Evolutionary conservation across 2,888 invertebrate genomes (phyloP).

Genomic region (Platycnemis pennipes): DNA sequence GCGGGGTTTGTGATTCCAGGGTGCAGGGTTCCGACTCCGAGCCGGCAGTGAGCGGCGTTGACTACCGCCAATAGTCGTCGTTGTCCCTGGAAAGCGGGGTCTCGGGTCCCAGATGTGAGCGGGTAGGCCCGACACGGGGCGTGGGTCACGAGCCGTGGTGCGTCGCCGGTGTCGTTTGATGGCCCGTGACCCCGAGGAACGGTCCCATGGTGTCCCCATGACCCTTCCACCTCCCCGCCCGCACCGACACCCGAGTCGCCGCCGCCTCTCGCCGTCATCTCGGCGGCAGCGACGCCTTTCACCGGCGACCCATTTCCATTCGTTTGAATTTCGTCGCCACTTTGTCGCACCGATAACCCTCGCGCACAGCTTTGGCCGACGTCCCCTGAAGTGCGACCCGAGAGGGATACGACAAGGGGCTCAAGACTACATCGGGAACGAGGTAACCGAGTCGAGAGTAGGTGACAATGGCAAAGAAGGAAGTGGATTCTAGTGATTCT

Average conservation of each 20-base stretch:
- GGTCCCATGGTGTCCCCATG: not conserved
- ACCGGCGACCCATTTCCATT: conserved; percentile 1
- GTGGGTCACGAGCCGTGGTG: not conserved
- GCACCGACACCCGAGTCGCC: not conserved
- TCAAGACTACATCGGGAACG: not conserved
- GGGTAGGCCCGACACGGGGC: not conserved
- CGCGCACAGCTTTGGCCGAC: not conserved
- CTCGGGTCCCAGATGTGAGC: not conserved
- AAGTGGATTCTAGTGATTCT: not conserved
- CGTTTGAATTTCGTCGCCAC: conserved; percentile 1
- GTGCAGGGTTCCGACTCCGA: not conserved
- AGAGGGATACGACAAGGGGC: not conserved
- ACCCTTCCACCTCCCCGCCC: not conserved
- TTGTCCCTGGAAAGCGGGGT: not conserved
- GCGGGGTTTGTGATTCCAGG: not conserved
- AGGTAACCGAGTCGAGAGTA: not conserved
- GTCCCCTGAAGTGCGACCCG: not conserved
- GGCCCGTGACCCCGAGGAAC: not conserved
- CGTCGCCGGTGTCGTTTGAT: conserved; percentile 1
- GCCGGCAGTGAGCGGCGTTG: not conserved
- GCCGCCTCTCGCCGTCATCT: not conserved
- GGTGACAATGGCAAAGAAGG: not conserved
- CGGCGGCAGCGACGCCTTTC: not conserved
- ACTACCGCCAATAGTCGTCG: not conserved
- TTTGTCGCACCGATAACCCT: not conserved